Evolutionary conservation across 1,140 invertebrate genomes (phyloP), one percentile per base, ranked within the genome.

Genomic region (Papilio helenus): DNA sequence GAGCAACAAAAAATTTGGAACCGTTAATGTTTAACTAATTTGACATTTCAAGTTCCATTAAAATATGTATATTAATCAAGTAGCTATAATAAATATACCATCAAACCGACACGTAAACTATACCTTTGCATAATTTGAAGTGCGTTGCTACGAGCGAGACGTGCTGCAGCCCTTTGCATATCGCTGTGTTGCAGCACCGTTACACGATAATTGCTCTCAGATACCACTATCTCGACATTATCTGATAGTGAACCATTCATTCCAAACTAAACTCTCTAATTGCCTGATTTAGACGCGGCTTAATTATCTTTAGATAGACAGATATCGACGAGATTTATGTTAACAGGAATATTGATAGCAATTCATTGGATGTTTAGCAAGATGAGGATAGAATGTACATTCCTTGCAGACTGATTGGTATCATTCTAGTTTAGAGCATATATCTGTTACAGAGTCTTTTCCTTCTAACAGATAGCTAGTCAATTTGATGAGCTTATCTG

Each of bases 181-280:
- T 68, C 61, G 14, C 12, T 1, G 12, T 29, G 14, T 26, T 16
- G 10, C 61, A 29, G 61, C 61, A 68, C 61, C 61, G 61, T 68
- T 68, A 68, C 61, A 68, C 61, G 61, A 29, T 68, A 68, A 68
- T 68, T 68, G 61, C 61, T 29, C 23, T 68, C 23, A 16, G 26
- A 26, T 16, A 26, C 23, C 23, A 68, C 26, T 68, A 29, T 16
- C 61, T 68, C 26, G 58, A 26, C 14, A 29, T 14, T 26, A 61
- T 68, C 61, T 68, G 61, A 68, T 68, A 68, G 26, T 29, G 20
- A 61, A 26, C 58, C 61, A 34, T 68, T 29, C 23, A 65, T 68
- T 16, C 29, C 61, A 68, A 68, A 68, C 23, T 61, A 12, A 61
- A 61, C 58, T 61, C 58, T 68, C 26, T 68, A 68, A 68, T 68